Base-by-base conservation (phyloP, 2,888 invertebrate genomes). In the Frankliniella intonsa region DNA sequence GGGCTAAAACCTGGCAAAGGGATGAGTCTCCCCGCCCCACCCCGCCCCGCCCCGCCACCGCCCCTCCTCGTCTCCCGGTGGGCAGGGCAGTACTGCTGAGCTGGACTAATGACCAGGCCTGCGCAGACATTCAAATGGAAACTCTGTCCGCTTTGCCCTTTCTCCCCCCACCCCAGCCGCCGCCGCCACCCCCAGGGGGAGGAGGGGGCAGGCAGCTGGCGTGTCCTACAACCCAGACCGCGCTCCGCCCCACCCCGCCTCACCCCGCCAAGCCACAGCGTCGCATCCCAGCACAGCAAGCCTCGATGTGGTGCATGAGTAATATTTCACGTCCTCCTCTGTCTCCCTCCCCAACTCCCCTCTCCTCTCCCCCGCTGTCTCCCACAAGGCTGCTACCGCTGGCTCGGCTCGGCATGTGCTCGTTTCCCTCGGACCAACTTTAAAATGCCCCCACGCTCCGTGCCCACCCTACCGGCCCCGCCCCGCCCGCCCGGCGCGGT, bases 51-150 rank as follows among this genome's bases (percentile, higher is more conserved):
- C 17, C 19, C 65, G 51, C 51, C 51, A 51, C 12, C 38, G 38
- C 38, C 38, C 38, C 5, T 38, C 38, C 38, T 38, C 38, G 38
- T 38, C 38, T 38, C 38, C 38, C 38, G 38, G 38, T 38, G 38
- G 69, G 69, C 69, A 22, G 69, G 55, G 55, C 69, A 76, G 69
- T 22, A 76, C 69, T 76, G 69, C 69, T 76, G 69, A 76, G 69
- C 69, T 76, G 69, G 69, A 76, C 69, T 76, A 76, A 76, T 76
- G 69, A 76, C 69, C 69, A 76, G 25, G 69, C 69, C 69, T 76
- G 69, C 69, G 69, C 69, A 76, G 69, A 76, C 69, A 76, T 76
- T 76, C 69, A 76, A 76, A 76, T 76, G 69, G 69, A 76, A 76
- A 76, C 69, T 76, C 69, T 76, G 69, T 22, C 55, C 55, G 55